Base-by-base conservation (phyloP, 1,140 invertebrate species). In the Apolygus lucorum region DNA sequence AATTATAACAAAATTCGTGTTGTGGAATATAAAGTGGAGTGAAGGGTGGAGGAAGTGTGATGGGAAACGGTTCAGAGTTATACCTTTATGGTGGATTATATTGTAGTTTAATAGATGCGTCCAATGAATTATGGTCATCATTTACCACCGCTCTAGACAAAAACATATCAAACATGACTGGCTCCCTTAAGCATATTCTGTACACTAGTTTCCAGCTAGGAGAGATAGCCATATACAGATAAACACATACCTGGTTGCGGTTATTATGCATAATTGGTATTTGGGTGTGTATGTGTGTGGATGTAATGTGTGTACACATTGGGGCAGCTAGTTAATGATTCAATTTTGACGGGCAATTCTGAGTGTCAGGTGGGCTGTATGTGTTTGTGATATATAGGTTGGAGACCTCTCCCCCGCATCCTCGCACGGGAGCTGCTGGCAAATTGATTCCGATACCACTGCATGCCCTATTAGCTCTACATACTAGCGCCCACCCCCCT, bases 251-350 rank as follows among this genome's bases (percentile, higher is more conserved):
- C 68, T 69, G 29, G 26, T 63, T 29, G 52, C 24, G 68, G 68
- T 69, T 69, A 69, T 69, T 69, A 69, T 69, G 68, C 68, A 63
- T 69, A 69, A 69, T 69, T 69, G 68, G 68, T 62, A 69, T 69
- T 69, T 69, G 68, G 27, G 68, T 63, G 68, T 29, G 68, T 25
- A 34, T 28, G 59, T 63, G 68, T 63, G 68, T 29, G 68, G 42
- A 34, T 29, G 68, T 42, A 69, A 69, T 69, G 68, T 69, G 52
- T 63, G 54, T 59, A 69, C 68, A 69, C 54, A 69, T 54, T 62
- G 49, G 26, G 24, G 52, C 8, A 26, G 8, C 8, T 28, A 69
- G 68, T 69, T 69, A 69, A 69, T 69, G 68, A 69, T 69, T 69
- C 68, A 69, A 69, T 69, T 69, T 69, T 69, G 68, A 69, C 68